These are phyloP conservation scores for Luperina nickerlii DNA, from an alignment of 2,888 invertebrate genomes.

Conservation along the genomic window DNA sequence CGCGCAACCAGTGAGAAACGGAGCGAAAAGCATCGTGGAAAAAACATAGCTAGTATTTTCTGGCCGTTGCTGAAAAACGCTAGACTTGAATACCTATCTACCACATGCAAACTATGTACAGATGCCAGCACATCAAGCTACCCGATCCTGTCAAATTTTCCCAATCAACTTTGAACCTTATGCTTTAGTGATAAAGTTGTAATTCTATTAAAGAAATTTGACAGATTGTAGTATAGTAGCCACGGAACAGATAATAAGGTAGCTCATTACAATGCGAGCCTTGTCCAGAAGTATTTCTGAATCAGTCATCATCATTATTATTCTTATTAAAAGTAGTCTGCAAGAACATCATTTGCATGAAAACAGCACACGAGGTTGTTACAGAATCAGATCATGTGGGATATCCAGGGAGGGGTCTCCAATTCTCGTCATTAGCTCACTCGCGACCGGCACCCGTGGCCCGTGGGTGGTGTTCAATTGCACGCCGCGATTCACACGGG, in stretches of 20 bases:
- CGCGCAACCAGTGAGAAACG: neutral
- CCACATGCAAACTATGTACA: neutral
- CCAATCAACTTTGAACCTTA: too few relatives aligned
- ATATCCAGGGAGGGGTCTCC: constrained; percentile 58
- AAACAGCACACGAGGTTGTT: neutral
- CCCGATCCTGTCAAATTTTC: too few relatives aligned
- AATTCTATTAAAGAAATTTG: too few relatives aligned
- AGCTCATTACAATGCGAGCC: too few relatives aligned
- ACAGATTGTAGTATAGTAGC: too few relatives aligned
- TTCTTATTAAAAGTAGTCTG: neutral
- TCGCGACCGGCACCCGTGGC: constrained; percentile 19
- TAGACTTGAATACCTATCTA: constrained; percentile 23
- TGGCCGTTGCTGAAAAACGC: constrained; percentile 2
- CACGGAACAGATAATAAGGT: too few relatives aligned
- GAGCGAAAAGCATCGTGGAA: constrained; percentile 31
- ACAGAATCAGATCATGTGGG: constrained; percentile 26
- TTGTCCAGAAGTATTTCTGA: neutral
- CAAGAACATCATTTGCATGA: neutral
- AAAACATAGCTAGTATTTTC: constrained; percentile 9
- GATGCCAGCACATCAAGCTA: too few relatives aligned
- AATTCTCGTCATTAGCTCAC: constrained; percentile 62
- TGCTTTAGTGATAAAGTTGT: too few relatives aligned
- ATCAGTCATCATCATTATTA: neutral
- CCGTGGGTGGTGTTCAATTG: constrained; percentile 57
- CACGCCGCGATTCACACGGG: constrained; percentile 13